phyloP scores from a whole-genome alignment of 2,888 invertebrate genomes.

The Bhutanitis thaidina region DNA sequence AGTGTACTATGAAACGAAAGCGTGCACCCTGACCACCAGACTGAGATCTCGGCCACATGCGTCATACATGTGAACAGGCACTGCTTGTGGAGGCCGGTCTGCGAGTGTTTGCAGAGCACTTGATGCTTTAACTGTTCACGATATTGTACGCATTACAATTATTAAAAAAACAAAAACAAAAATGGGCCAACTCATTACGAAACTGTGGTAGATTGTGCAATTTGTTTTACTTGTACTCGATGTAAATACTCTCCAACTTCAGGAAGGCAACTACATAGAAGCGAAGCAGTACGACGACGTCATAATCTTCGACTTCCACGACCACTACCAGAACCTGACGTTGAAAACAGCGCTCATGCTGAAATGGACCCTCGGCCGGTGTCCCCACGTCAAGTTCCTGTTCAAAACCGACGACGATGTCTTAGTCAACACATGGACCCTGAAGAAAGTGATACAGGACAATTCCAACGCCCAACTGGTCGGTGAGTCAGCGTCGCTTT shows the following conservation, averaged over 20 bases:
- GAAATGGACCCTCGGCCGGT: constrained; percentile 78
- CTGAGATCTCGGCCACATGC: too few species aligned
- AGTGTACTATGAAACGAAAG: too few species aligned
- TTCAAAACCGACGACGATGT: constrained; percentile 83
- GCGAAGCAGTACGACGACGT: constrained; percentile 78
- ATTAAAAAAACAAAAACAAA: too few species aligned
- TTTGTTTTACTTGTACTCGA: too few species aligned
- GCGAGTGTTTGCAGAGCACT: too few species aligned
- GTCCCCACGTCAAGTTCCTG: constrained; percentile 72
- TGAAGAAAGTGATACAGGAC: constrained; percentile 45
- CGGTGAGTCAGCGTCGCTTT: constrained; percentile 39
- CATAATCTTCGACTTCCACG: constrained; percentile 80
- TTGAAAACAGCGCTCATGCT: constrained; percentile 83
- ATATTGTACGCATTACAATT: too few species aligned
- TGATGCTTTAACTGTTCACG: too few species aligned
- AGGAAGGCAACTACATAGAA: constrained; percentile 67
- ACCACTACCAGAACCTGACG: constrained; percentile 84
- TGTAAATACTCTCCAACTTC: constrained; percentile 7
- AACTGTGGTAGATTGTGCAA: too few species aligned
- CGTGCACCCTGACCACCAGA: too few species aligned
- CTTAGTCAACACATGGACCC: constrained; percentile 76
- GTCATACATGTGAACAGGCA: too few species aligned
- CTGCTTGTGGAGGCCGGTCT: too few species aligned
- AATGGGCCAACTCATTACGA: too few species aligned
- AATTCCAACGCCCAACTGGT: constrained; percentile 61